Conservation (phyloP, 2,888 invertebrate genomes). For the Diarsia mendica region DNA sequence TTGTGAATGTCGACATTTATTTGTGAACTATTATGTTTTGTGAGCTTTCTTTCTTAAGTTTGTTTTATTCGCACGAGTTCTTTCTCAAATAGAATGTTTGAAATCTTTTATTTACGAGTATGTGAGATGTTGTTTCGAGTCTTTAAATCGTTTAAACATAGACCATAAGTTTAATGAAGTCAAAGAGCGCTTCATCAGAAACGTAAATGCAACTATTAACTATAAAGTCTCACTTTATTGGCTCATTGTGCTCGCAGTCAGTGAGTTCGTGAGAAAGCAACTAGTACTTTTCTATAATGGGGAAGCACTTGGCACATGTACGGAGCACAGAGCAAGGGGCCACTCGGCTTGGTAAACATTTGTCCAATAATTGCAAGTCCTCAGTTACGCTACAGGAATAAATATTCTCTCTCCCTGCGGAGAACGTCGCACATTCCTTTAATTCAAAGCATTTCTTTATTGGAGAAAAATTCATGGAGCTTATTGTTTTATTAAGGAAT, state of each 20-base stretch:
- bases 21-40: constrained; percentile 59
- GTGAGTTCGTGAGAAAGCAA: constrained; percentile 79
- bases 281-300: constrained; percentile 82
- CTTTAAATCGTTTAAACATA: constrained; percentile 5
- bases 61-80: constrained; percentile 29
- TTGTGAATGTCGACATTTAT: constrained; percentile 65
- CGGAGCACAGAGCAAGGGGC: constrained; percentile 78
- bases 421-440: constrained; percentile 81
- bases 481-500: constrained; percentile 85
- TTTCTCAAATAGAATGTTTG: constrained; percentile 15
- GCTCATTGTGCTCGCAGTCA: constrained; percentile 76
- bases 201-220: constrained; percentile 68
- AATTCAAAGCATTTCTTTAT: constrained; percentile 86
- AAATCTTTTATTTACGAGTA: constrained; percentile 29
- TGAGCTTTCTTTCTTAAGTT: constrained; percentile 23
- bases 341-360: constrained; percentile 86
- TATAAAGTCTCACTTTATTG: constrained; percentile 77
- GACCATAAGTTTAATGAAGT: constrained; percentile 22
- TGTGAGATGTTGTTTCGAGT: background rate
- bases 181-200: constrained; percentile 42
- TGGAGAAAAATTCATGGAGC: constrained; percentile 81
- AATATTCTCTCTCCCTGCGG: constrained; percentile 81
- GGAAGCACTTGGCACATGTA: constrained; percentile 83
- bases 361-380: constrained; percentile 88
- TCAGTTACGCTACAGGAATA: constrained; percentile 86